Evolutionary conservation across 2,888 invertebrate species (phyloP).

Genomic region (Agrochola lychnidis): DNA sequence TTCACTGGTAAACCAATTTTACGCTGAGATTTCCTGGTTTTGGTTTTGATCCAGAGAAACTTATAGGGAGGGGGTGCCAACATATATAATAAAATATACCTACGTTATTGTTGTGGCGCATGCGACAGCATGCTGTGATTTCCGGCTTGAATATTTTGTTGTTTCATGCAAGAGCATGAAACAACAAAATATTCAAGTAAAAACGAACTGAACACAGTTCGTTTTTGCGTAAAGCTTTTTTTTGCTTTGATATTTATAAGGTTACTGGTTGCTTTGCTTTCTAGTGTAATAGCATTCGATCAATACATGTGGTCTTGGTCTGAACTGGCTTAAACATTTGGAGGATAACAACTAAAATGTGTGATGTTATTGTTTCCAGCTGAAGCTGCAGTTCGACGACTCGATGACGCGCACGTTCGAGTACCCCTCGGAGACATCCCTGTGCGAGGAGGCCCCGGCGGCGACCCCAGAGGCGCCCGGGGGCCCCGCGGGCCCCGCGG

Average conservation of each 20-base stretch:
- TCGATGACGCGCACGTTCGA: slow-evolving; percentile 96
- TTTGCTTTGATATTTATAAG: not conserved
- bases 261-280: not conserved
- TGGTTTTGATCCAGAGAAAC: too few species aligned
- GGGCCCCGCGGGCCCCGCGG: slow-evolving; percentile 42
- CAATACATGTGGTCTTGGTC: not conserved
- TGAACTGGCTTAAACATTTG: not conserved
- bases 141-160: not conserved
- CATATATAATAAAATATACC: too few species aligned
- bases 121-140: not conserved
- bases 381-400: slow-evolving; percentile 97
- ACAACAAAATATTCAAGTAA: too few species aligned
- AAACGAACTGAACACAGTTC: not conserved
- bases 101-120: too few species aligned
- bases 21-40: not conserved
- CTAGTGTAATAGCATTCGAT: not conserved
- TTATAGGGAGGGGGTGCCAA: not conserved
- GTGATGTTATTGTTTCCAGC: slow-evolving; percentile 88
- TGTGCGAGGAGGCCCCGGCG: slow-evolving; percentile 91
- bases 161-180: not conserved
- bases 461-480: slow-evolving; percentile 41
- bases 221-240: not conserved
- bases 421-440: slow-evolving; percentile 97
- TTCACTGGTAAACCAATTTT: too few species aligned
- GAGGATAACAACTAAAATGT: not conserved